Conservation (phyloP, 2,113 vertebrate genomes). For the Panurus biarmicus region DNA sequence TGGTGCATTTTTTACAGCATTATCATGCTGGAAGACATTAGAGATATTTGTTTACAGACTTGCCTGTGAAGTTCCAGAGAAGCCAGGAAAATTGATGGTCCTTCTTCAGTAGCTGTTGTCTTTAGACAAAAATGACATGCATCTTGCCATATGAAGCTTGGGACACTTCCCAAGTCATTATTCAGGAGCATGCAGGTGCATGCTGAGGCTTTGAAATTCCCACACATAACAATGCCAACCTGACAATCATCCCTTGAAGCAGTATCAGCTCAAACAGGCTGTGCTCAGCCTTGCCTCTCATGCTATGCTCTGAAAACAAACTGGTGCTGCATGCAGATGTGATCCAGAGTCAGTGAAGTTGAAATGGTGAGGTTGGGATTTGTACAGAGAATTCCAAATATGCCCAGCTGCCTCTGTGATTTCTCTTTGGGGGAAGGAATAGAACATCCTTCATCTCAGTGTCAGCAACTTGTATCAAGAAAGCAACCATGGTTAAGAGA, state of each 20-base stretch:
- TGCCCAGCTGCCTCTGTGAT: neutral
- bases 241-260: neutral
- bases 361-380: neutral
- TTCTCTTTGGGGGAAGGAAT: neutral
- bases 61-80: neutral
- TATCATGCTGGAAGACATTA: neutral
- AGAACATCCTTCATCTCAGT: neutral
- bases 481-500: neutral
- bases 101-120: neutral
- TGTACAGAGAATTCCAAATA: neutral
- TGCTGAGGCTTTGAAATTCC: neutral
- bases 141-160: neutral
- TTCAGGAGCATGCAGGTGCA: neutral
- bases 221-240: neutral
- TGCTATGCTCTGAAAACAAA: neutral
- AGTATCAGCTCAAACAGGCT: neutral
- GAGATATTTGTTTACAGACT: neutral
- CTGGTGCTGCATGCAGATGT: neutral
- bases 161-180: neutral
- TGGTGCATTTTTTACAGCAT: neutral
- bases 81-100: neutral
- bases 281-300: neutral
- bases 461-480: neutral
- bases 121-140: neutral
- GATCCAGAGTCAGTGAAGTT: neutral